Conservation (phyloP, 1,140 invertebrate genomes). For the Monomorium pharaonis region DNA sequence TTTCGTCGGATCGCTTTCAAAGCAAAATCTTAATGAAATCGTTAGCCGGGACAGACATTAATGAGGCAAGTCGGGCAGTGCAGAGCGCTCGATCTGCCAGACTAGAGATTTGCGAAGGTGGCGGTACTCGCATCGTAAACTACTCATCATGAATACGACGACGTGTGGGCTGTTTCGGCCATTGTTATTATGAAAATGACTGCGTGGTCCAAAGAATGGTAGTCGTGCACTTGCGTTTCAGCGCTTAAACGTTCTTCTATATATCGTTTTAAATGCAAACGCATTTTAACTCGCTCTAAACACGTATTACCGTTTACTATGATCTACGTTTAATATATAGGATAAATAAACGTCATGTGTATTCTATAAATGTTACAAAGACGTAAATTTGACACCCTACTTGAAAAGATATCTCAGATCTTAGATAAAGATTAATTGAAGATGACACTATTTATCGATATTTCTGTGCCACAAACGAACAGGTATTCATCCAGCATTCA, state of each 20-base stretch:
- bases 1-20: neutral
- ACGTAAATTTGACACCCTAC: neutral
- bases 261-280: neutral
- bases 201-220: constrained; percentile 69
- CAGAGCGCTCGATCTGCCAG: constrained; percentile 26
- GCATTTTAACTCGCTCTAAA: constrained; percentile 17
- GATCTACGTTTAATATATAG: neutral
- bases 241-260: neutral
- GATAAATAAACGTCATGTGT: neutral
- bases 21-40: constrained; percentile 34
- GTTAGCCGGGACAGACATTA: constrained; percentile 27
- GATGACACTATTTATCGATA: neutral
- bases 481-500: constrained; percentile 20
- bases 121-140: constrained; percentile 66
- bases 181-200: constrained; percentile 79
- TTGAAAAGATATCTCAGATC: neutral
- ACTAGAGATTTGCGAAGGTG: constrained; percentile 71
- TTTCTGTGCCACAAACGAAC: constrained; percentile 13
- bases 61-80: constrained; percentile 17
- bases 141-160: constrained; percentile 65
- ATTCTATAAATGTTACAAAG: neutral
- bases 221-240: constrained; percentile 39
- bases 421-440: neutral
- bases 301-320: neutral
- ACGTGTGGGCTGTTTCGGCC: constrained; percentile 68